These are phyloP conservation scores for Drosophila gunungcola DNA, from an alignment of 1,140 invertebrate genomes.

Conservation along the genomic window DNA sequence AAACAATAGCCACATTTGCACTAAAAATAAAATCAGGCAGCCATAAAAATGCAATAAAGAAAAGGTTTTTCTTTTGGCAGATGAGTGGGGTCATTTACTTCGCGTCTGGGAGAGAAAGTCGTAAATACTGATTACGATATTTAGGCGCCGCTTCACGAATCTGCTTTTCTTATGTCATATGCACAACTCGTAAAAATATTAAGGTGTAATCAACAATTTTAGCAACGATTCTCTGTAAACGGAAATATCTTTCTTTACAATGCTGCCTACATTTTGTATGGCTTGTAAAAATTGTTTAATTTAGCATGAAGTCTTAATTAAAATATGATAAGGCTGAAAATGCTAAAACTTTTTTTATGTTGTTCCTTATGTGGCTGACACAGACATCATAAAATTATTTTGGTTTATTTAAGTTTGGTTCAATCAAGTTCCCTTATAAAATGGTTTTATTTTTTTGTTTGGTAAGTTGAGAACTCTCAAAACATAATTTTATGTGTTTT, in stretches of 20 bases:
- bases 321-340: neutral
- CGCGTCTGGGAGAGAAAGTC: conserved; percentile 2
- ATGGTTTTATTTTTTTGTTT: neutral
- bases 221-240: neutral
- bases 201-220: neutral
- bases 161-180: conserved; percentile 9
- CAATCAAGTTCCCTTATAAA: no score
- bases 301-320: neutral
- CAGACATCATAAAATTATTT: neutral
- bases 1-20: conserved; percentile 67
- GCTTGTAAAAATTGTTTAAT: neutral
- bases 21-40: conserved; percentile 71
- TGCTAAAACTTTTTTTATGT: no score
- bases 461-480: no score
- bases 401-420: neutral
- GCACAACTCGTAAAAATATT: conserved; percentile 11
- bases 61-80: conserved; percentile 39
- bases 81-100: conserved; percentile 24
- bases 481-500: neutral
- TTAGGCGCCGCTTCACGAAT: conserved; percentile 23
- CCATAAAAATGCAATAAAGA: conserved; percentile 78
- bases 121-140: conserved; percentile 29
- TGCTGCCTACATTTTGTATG: neutral
- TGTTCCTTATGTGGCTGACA: no score
- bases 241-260: neutral